phyloP scores from a whole-genome alignment of 2,797 vertebrate genomes.

The Phoebastria nigripes region DNA sequence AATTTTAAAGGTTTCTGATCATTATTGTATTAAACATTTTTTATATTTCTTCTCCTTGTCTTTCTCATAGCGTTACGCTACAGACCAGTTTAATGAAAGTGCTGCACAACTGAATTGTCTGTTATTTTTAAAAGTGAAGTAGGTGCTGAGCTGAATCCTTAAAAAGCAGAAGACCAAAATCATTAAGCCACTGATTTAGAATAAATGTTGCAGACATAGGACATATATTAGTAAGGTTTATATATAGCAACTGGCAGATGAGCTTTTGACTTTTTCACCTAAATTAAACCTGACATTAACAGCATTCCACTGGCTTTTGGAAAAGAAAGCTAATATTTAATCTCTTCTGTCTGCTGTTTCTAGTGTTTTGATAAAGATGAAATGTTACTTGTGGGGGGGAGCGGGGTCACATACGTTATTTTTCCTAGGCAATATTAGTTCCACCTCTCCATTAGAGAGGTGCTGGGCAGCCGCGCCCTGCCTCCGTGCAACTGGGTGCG shows the following conservation, averaged over 20 bases:
- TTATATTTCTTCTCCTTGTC: constrained; percentile 12
- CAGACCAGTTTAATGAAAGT: constrained; percentile 24
- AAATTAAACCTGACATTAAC: background rate
- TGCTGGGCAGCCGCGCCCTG: background rate
- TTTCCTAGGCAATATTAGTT: background rate
- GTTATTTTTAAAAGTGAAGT: background rate
- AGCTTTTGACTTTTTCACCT: constrained; percentile 25
- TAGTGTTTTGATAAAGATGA: background rate
- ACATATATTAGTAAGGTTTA: background rate
- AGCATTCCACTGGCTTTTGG: background rate
- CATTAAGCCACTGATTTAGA: background rate
- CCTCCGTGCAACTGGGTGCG: rapidly evolving
- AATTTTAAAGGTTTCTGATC: constrained; percentile 23
- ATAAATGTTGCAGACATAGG: background rate
- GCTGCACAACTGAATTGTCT: background rate
- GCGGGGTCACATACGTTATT: rapidly evolving
- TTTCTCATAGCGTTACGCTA: background rate
- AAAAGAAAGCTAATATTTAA: background rate
- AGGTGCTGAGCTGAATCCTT: constrained; percentile 23
- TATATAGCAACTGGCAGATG: background rate
- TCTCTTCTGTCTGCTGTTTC: background rate
- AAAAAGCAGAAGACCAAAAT: constrained; percentile 25
- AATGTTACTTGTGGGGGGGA: background rate
- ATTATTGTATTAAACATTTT: constrained; percentile 27
- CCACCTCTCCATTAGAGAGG: background rate